Percentiles rank a stretch among this genome's conserved stretches.
Conservation (phyloP, 2,888 invertebrate genomes). For the Allolobophora icterica region DNA sequence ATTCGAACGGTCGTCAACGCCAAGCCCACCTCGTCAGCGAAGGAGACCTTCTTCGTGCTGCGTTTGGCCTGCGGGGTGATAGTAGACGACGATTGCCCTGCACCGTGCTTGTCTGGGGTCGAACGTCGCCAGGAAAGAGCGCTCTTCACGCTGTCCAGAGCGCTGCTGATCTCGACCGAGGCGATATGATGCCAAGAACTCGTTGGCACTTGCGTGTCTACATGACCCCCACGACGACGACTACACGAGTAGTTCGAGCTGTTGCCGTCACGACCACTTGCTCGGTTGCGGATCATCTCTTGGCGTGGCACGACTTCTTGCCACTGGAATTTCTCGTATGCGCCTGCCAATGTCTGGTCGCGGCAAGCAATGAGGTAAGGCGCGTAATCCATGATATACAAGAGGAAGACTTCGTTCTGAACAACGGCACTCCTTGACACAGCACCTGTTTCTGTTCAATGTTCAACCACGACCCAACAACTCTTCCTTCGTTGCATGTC, state of each 20-base stretch:
- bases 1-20: background rate
- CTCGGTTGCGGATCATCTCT: background rate
- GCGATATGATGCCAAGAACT: background rate
- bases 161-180: background rate
- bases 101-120: background rate
- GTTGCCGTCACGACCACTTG: background rate
- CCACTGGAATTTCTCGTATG: background rate
- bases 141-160: background rate
- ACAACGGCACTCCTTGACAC: background rate
- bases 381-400: background rate
- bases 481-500: background rate
- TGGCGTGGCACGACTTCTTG: background rate
- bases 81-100: no score
- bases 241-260: background rate
- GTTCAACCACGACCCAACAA: background rate
- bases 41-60: background rate
- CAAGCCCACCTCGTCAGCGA: constrained; percentile 19
- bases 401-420: background rate
- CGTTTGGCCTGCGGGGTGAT: background rate
- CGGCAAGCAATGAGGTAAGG: background rate
- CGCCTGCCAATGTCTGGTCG: background rate
- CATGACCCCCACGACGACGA: no score
- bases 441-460: background rate
- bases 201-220: background rate
- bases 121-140: background rate